Evolutionary conservation across 2,888 invertebrate species (phyloP).

Genomic region (Dimorphilus gyrociliatus): DNA sequence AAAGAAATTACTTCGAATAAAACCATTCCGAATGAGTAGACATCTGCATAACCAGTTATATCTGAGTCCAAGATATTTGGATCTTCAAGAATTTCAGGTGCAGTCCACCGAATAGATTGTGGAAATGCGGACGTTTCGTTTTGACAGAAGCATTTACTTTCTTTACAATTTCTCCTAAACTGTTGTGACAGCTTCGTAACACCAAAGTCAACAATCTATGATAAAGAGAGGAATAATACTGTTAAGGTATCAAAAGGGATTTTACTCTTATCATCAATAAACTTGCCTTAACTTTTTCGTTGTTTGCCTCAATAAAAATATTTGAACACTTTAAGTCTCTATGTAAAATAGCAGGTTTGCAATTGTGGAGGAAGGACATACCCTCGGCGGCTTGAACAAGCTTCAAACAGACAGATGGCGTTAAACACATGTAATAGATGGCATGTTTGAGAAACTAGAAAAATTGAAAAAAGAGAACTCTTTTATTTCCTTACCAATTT

Average conservation of each 20-base stretch:
- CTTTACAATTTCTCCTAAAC: constrained; percentile 20
- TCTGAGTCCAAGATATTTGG: constrained; percentile 13
- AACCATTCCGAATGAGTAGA: constrained; percentile 28
- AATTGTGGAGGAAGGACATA: constrained; percentile 27
- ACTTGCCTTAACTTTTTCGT: no score
- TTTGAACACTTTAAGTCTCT: constrained; percentile 30
- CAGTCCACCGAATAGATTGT: constrained; percentile 26
- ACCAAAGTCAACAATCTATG: constrained; percentile 30
- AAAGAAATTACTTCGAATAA: constrained; percentile 25
- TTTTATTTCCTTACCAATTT: no score
- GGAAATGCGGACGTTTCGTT: constrained; percentile 24
- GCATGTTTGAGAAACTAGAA: background rate
- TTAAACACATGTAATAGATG: constrained; percentile 2
- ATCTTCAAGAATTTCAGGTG: constrained; percentile 23
- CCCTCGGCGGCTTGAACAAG: constrained; percentile 26
- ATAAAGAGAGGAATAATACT: constrained; percentile 3
- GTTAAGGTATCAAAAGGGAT: no score
- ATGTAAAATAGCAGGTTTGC: constrained; percentile 28
- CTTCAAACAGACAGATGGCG: constrained; percentile 1
- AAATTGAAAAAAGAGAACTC: no score
- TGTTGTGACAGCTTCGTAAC: constrained; percentile 25
- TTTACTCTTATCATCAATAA: no score
- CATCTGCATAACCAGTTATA: constrained; percentile 20
- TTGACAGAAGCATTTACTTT: constrained; percentile 23
- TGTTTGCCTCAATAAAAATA: constrained; percentile 20